phyloP scores from a whole-genome alignment of 2,797 vertebrate species.

The Margarornis squamiger region DNA sequence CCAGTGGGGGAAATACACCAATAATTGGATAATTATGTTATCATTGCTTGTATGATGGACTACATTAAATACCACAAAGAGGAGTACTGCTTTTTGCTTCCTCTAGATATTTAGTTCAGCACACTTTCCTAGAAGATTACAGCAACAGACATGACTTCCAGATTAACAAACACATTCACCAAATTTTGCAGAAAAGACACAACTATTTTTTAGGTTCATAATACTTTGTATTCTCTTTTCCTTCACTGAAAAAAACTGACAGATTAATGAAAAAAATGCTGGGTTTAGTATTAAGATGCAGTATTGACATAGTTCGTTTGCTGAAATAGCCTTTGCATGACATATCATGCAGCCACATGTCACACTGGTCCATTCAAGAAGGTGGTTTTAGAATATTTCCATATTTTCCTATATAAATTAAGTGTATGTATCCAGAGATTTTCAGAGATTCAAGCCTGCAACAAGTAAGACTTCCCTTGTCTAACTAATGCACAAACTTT shows the following conservation, averaged over 20 bases:
- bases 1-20: conserved; percentile 55
- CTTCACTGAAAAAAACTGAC: background rate
- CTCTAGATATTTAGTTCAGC: conserved; percentile 21
- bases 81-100: conserved; percentile 42
- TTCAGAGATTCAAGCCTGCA: background rate
- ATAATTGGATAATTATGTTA: conserved; percentile 72
- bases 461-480: background rate
- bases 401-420: background rate
- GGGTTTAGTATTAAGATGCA: background rate
- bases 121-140: conserved; percentile 57
- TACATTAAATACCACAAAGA: conserved; percentile 60
- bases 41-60: conserved; percentile 53
- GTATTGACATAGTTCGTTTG: background rate
- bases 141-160: conserved; percentile 47
- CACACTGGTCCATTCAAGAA: background rate
- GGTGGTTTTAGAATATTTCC: background rate
- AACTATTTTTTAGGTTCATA: background rate
- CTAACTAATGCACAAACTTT: background rate
- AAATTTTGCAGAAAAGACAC: background rate
- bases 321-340: background rate
- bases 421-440: background rate
- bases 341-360: background rate
- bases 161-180: conserved; percentile 13
- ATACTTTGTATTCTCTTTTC: background rate
- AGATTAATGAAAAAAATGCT: background rate